These are phyloP conservation scores for Nomada flava DNA, from an alignment of 2,888 invertebrate species.

Conservation along the genomic window DNA sequence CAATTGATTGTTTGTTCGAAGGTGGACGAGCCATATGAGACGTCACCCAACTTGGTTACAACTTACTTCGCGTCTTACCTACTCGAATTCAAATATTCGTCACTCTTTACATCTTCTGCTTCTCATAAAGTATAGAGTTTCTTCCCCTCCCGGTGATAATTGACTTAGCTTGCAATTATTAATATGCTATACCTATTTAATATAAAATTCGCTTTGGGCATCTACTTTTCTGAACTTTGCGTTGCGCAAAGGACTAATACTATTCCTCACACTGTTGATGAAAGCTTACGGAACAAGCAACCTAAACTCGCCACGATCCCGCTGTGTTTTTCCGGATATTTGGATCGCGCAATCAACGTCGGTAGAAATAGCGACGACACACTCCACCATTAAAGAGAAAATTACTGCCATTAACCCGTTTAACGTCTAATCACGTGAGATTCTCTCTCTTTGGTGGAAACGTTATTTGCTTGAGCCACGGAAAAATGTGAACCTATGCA, in stretches of 20 bases:
- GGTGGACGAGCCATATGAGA: neutral
- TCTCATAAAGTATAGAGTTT: too few relatives aligned
- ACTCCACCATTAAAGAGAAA: conserved; percentile 55
- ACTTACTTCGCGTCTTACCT: neutral
- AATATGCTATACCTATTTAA: too few relatives aligned
- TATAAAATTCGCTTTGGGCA: too few relatives aligned
- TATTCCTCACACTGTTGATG: neutral
- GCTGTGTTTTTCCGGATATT: neutral
- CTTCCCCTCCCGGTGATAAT: too few relatives aligned
- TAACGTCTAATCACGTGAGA: conserved; percentile 61
- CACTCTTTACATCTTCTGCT: neutral
- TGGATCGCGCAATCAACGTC: conserved; percentile 28
- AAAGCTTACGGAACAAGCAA: neutral
- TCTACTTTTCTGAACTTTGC: too few relatives aligned
- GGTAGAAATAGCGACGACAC: conserved; percentile 45
- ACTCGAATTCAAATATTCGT: neutral
- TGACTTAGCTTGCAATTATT: too few relatives aligned
- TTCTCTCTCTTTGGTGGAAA: conserved; percentile 43
- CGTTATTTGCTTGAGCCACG: conserved; percentile 62
- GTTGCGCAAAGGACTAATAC: neutral
- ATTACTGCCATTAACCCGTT: conserved; percentile 65
- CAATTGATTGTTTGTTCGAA: conserved; percentile 65
- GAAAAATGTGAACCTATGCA: conserved; percentile 60
- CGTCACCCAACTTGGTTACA: neutral
- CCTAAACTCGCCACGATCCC: neutral